Evolutionary conservation across 1,140 invertebrate species (phyloP).

Genomic region (Leptoteleia sp.): DNA sequence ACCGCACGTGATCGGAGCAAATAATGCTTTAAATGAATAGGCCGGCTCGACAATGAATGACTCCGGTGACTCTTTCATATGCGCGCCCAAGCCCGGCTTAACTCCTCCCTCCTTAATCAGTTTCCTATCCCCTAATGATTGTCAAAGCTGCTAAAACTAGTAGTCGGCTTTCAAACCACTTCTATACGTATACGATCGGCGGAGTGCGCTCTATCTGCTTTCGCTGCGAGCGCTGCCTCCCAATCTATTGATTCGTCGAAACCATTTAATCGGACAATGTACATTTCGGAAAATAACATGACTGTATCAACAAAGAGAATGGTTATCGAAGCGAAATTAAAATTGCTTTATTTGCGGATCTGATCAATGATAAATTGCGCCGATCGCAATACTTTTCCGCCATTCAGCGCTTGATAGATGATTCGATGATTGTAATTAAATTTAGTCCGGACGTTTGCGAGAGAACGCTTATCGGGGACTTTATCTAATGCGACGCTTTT

Average conservation of each 20-base stretch:
- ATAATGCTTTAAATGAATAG: conserved; percentile 79
- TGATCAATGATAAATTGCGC: conserved; percentile 34
- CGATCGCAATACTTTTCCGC: conserved; percentile 37
- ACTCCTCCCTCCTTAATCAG: conserved; percentile 76
- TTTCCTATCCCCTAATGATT: conserved; percentile 80
- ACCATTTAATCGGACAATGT: conserved; percentile 62
- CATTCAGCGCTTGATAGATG: conserved; percentile 14
- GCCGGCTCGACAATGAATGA: conserved; percentile 74
- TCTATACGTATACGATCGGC: conserved; percentile 29
- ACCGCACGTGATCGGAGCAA: conserved; percentile 77
- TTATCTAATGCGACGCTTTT: neutral
- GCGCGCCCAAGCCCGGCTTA: conserved; percentile 69
- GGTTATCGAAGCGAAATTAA: conserved; percentile 47
- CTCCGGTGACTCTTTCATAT: conserved; percentile 78
- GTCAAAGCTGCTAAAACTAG: conserved; percentile 69
- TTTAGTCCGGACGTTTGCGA: conserved; percentile 2
- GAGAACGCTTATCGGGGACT: conserved; percentile 3
- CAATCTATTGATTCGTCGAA: conserved; percentile 59
- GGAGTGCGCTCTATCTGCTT: conserved; percentile 31
- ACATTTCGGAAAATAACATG: conserved; percentile 58
- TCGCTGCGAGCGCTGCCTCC: conserved; percentile 26
- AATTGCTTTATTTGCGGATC: conserved; percentile 47
- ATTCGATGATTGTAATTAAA: conserved; percentile 34
- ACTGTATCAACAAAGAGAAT: conserved; percentile 49
- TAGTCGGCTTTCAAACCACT: conserved; percentile 59